Conservation (phyloP, 1,140 invertebrate species). For the Protaetia brevitarsis region DNA sequence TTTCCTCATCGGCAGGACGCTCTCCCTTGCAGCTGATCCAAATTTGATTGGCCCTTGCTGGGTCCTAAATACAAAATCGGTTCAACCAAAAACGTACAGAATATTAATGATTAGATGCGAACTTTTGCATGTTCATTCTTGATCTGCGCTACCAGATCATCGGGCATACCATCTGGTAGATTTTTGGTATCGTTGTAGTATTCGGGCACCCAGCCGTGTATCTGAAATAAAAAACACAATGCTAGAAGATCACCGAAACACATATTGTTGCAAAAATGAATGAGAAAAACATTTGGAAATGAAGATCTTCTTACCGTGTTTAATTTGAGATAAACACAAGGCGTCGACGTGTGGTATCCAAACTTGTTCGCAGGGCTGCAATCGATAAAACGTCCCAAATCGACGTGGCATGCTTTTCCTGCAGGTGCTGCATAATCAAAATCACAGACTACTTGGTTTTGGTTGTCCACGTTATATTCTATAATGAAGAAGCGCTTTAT, state of each 20-base stretch:
- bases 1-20: conserved; percentile 72
- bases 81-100: background rate
- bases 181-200: conserved; percentile 72
- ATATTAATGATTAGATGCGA: background rate
- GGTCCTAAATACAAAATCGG: conserved; percentile 12
- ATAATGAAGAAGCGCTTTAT: conserved; percentile 36
- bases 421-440: conserved; percentile 55
- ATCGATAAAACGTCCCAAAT: conserved; percentile 59
- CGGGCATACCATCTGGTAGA: conserved; percentile 69
- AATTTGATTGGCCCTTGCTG: conserved; percentile 55
- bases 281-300: background rate
- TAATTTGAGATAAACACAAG: conserved; percentile 83
- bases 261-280: no score
- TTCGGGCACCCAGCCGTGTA: conserved; percentile 75
- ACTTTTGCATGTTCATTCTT: conserved; percentile 44
- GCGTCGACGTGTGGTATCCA: conserved; percentile 65
- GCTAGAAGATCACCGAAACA: no score
- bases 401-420: conserved; percentile 69
- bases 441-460: conserved; percentile 66
- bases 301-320: conserved; percentile 63
- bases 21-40: conserved; percentile 83
- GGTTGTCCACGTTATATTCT: conserved; percentile 58
- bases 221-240: conserved; percentile 58
- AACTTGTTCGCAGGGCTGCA: conserved; percentile 65
- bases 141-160: conserved; percentile 71